Base-by-base conservation (phyloP, 37 sponge, comb jelly and placozoan species). In the Dysidea cf. avara region DNA sequence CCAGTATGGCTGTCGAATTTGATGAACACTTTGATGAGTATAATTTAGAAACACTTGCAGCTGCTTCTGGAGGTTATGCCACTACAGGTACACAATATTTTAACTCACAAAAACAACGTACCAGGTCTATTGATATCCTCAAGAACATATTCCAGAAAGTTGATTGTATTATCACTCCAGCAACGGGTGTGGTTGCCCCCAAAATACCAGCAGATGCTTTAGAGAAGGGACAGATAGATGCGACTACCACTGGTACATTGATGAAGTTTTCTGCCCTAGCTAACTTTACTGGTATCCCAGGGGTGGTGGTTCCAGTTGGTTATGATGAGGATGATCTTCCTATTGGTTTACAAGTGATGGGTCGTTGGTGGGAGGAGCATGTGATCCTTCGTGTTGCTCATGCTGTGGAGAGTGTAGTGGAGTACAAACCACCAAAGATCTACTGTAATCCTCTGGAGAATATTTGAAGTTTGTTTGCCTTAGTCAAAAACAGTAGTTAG, bases 361-460 rank as follows among this genome's bases (percentile, higher is more conserved):
- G 85, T 2, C 75, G 59, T 3, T 90, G 94, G 91, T 87, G 91
- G 82, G 60, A 86, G 50, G 97, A 96, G 66, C 56, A 83, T 16
- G 48, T 92, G 61, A 57, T 96, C 21, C 53, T 93, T 20, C 72
- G 56, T 16, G 83, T 74, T 46, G 97, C 86, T 38, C 52, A 49
- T 56, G 90, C 77, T 6, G 65, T 86, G n/a, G 97, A 97, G 72
- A 81, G n/a, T n/a, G n/a, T n/a, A n/a, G n/a, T n/a, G n/a, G n/a
- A n/a, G n/a, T n/a, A n/a, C n/a, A n/a, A n/a, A n/a, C n/a, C n/a
- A n/a, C n/a, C n/a, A n/a, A n/a, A n/a, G n/a, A n/a, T n/a, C n/a
- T n/a, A n/a, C n/a, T n/a, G n/a, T n/a, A n/a, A n/a, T n/a, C n/a
- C n/a, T n/a, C n/a, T n/a, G n/a, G n/a, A n/a, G n/a, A n/a, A n/a